phyloP scores from a whole-genome alignment of 1,140 invertebrate species.

The Diabrotica undecimpunctata region DNA sequence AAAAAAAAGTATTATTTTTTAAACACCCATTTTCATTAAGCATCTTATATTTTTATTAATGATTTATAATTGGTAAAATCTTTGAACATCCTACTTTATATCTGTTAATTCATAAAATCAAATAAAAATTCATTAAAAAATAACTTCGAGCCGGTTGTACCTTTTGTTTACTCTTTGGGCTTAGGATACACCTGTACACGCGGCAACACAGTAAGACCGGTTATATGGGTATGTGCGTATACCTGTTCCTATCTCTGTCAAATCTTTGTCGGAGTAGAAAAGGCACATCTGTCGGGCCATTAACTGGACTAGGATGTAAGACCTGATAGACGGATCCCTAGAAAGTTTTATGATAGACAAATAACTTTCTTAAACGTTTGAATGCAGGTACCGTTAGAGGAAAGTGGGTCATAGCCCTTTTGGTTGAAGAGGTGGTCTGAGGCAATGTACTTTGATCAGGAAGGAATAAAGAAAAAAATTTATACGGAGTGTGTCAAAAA shows the following conservation, averaged over 20 bases:
- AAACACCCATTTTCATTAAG: too few relatives aligned
- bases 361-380: background rate
- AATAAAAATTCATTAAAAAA: too few relatives aligned
- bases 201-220: background rate
- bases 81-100: too few relatives aligned
- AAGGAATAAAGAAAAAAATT: too few relatives aligned
- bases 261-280: background rate
- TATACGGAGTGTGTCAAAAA: too few relatives aligned
- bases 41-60: too few relatives aligned
- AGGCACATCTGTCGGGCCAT: slow-evolving; percentile 1
- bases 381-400: background rate
- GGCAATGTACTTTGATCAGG: background rate
- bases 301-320: background rate
- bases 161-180: too few relatives aligned
- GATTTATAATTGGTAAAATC: too few relatives aligned
- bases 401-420: background rate
- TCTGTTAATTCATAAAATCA: too few relatives aligned
- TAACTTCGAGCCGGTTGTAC: too few relatives aligned
- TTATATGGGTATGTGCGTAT: background rate
- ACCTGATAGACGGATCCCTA: background rate
- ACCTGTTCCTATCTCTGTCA: background rate
- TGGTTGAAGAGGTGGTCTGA: background rate
- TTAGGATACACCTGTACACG: background rate
- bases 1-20: too few relatives aligned
- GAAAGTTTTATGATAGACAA: background rate